Evolutionary conservation across 2,113 vertebrate genomes (phyloP).

Genomic region (Noctilio leporinus): DNA sequence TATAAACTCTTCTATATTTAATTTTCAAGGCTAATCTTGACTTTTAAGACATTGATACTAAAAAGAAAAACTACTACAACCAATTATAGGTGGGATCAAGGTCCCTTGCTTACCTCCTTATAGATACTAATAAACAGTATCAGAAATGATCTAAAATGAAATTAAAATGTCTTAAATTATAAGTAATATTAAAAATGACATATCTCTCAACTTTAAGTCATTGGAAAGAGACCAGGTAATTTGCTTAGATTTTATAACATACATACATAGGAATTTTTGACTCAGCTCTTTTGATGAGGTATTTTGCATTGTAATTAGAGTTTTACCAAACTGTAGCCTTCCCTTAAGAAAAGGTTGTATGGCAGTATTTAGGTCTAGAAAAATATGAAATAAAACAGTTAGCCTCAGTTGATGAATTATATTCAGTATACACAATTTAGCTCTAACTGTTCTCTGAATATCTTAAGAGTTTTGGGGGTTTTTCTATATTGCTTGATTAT

Average conservation of each 20-base stretch:
- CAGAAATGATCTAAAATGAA: background rate
- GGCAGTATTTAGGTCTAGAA: background rate
- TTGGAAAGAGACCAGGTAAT: background rate
- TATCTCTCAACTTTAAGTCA: background rate
- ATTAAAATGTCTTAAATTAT: background rate
- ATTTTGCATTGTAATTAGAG: background rate
- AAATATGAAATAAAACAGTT: background rate
- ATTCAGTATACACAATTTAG: background rate
- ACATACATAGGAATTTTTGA: background rate
- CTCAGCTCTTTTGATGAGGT: background rate
- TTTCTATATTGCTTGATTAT: background rate
- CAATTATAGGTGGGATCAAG: background rate
- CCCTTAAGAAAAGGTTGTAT: background rate
- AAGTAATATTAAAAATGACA: background rate
- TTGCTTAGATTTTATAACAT: constrained; percentile 9
- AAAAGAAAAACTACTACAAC: background rate
- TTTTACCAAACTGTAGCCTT: background rate
- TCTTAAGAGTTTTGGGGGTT: background rate
- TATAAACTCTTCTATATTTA: background rate
- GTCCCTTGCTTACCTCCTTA: background rate
- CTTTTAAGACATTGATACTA: background rate
- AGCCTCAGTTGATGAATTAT: background rate
- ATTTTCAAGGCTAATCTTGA: background rate
- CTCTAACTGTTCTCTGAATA: background rate
- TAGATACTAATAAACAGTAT: background rate